Base-by-base conservation (phyloP, 92 coral and sea anemone genomes). In the Montipora capitata region DNA sequence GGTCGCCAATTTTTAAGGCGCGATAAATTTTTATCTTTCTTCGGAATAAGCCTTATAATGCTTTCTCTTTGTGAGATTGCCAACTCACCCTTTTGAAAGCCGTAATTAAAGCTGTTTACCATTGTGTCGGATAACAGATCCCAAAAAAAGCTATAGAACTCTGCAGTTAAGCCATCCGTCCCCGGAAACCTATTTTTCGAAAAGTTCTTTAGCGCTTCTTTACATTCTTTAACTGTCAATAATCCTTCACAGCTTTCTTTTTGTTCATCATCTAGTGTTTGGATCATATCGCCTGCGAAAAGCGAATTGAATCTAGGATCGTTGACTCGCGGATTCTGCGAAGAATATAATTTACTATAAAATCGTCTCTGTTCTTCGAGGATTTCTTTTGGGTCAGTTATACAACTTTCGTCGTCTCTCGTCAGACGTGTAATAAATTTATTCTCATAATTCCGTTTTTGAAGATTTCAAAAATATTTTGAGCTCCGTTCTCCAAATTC, bases 121-220 rank as follows among this genome's bases (percentile, higher is more conserved):
- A 86, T 35, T 0, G 7, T 15, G 9, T 39, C 13, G 13, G 70
- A 41, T 20, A 88, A 14, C 14, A 10, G 15, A 17, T 51, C 64
- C 80, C 80, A 76, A 70, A 87, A 85, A 35, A 14, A 42, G 66
- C 42, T 18, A 68, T 87, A 77, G 77, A 77, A 70, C 65, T 87
- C 79, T 2, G 49, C 54, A 7, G 84, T 38, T 15, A 85, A 52
- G 49, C 90, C 90, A 40, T 85, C 90, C n/a, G 77, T 52, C 61
- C 90, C 90, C 0, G 84, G 90, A 20, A 84, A 0, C 43, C 76
- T 85, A 39, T 81, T 81, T 2, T 58, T 18, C 40, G 27, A 12
- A 27, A 71, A 42, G 68, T 40, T 14, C 18, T 82, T 82, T 39
- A 82, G 56, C 13, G 72, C 78, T 3, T 67, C 17, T 38, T 67